Conservation (phyloP, 2,113 vertebrate genomes). For the Spea multiplicata region DNA sequence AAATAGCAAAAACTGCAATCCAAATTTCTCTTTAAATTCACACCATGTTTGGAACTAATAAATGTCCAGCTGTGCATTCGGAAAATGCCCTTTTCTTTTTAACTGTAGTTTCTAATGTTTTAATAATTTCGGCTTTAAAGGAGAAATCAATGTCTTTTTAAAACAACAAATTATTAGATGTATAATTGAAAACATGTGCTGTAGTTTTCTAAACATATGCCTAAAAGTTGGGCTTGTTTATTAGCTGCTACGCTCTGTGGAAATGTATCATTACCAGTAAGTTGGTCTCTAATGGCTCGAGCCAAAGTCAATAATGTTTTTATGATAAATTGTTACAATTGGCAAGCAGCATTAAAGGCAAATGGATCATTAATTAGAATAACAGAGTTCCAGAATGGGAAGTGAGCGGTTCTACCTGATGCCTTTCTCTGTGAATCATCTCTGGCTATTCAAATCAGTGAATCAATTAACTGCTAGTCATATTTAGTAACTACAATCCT, state of each 20-base stretch:
- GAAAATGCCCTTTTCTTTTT: background rate
- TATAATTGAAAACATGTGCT: slow-evolving; percentile 37
- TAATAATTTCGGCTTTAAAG: background rate
- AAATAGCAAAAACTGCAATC: background rate
- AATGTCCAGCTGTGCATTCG: background rate
- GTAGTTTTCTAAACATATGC: slow-evolving; percentile 11
- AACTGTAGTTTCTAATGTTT: background rate
- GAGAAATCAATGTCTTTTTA: background rate
- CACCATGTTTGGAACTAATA: background rate
- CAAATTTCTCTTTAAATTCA: background rate
- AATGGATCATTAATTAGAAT: slow-evolving; percentile 39
- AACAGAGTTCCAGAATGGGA: slow-evolving; percentile 16
- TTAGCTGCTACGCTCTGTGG: background rate
- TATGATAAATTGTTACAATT: slow-evolving; percentile 43
- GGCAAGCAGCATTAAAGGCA: slow-evolving; percentile 28
- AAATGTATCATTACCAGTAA: slow-evolving; percentile 27
- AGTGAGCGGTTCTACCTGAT: slow-evolving; percentile 12
- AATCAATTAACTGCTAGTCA: background rate
- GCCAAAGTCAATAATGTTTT: slow-evolving; percentile 44
- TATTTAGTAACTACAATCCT: background rate
- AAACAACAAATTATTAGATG: slow-evolving; percentile 17
- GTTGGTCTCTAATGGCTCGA: slow-evolving; percentile 2
- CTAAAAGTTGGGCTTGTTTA: slow-evolving; percentile 21
- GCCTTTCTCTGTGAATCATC: slow-evolving; percentile 12
- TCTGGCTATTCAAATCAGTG: background rate